phyloP scores from a whole-genome alignment of 2,797 vertebrate species.

The Sebastes cheni region DNA sequence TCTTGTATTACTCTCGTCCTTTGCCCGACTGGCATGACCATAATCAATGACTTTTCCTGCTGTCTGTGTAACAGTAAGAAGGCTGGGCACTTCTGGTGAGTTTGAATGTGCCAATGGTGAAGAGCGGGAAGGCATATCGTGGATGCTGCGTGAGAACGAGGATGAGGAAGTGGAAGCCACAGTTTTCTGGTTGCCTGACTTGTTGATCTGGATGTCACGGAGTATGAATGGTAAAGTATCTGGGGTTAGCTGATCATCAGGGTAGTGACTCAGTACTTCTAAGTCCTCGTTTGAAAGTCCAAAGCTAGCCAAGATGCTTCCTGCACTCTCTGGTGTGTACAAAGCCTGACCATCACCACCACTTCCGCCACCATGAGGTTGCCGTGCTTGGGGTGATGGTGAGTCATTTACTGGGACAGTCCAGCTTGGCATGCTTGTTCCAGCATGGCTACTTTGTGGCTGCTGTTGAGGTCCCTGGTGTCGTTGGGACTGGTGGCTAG shows the following conservation, averaged over 20 bases:
- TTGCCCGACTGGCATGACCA: conserved; percentile 87
- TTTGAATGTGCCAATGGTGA: conserved; percentile 13
- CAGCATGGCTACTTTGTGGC: conserved; percentile 45
- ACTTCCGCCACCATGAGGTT: conserved; percentile 24
- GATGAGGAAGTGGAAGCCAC: conserved; percentile 25
- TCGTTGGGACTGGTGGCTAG: conserved; percentile 45
- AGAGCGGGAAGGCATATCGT: conserved; percentile 30
- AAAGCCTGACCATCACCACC: conserved; percentile 73
- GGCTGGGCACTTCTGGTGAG: conserved; percentile 68
- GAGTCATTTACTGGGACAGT: conserved; percentile 35
- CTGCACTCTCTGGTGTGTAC: conserved; percentile 91
- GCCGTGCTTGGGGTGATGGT: conserved; percentile 28
- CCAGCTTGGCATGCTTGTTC: conserved; percentile 55
- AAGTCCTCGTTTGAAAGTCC: conserved; percentile 94
- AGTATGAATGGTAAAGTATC: conserved; percentile 93
- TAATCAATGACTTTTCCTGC: conserved; percentile 90
- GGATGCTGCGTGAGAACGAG: conserved; percentile 30
- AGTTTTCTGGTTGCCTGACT: conserved; percentile 75
- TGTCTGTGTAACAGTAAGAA: conserved; percentile 75
- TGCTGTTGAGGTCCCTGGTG: conserved; percentile 51
- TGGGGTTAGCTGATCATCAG: conserved; percentile 92
- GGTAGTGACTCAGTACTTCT: conserved; percentile 93
- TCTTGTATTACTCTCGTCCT: conserved; percentile 68
- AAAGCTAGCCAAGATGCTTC: conserved; percentile 92
- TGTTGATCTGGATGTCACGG: conserved; percentile 89